Evolutionary conservation across 1,140 invertebrate genomes (phyloP).

Genomic region (Branchinecta lynchi): DNA sequence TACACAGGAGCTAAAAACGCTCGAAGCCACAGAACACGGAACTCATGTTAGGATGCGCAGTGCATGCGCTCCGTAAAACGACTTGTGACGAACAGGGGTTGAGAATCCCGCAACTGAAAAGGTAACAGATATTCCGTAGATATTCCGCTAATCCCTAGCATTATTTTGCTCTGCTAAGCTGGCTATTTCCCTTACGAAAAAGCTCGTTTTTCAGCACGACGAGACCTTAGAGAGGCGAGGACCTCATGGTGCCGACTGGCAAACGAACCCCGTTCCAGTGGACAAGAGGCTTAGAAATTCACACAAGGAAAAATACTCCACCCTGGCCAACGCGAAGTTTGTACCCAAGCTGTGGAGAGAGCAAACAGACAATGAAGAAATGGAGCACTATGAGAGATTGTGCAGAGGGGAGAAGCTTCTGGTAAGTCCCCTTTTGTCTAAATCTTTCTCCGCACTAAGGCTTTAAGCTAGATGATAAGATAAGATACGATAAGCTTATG

Average conservation of each 20-base stretch:
- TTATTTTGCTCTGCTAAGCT: too few relatives aligned
- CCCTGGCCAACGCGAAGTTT: constrained; percentile 22
- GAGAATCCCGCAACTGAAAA: too few relatives aligned
- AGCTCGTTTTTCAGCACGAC: constrained; percentile 22
- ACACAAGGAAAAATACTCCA: constrained; percentile 22
- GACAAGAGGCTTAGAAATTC: constrained; percentile 23
- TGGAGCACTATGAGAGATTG: constrained; percentile 32
- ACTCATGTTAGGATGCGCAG: too few relatives aligned
- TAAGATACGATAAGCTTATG: too few relatives aligned
- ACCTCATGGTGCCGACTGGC: constrained; percentile 26
- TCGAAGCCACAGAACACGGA: too few relatives aligned
- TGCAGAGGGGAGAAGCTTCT: constrained; percentile 27
- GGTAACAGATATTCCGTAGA: too few relatives aligned
- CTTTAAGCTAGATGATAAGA: too few relatives aligned
- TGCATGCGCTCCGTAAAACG: too few relatives aligned
- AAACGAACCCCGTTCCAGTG: constrained; percentile 27
- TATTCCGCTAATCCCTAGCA: too few relatives aligned
- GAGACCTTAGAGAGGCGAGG: constrained; percentile 24
- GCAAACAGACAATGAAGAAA: constrained; percentile 29
- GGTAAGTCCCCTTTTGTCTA: constrained; percentile 24
- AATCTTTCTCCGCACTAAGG: too few relatives aligned
- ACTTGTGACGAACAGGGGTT: too few relatives aligned
- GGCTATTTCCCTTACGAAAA: background rate
- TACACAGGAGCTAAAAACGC: too few relatives aligned
- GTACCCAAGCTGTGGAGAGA: constrained; percentile 24